These are phyloP conservation scores for Drosophila anomelani DNA, from an alignment of 2,888 invertebrate species.

Conservation along the genomic window DNA sequence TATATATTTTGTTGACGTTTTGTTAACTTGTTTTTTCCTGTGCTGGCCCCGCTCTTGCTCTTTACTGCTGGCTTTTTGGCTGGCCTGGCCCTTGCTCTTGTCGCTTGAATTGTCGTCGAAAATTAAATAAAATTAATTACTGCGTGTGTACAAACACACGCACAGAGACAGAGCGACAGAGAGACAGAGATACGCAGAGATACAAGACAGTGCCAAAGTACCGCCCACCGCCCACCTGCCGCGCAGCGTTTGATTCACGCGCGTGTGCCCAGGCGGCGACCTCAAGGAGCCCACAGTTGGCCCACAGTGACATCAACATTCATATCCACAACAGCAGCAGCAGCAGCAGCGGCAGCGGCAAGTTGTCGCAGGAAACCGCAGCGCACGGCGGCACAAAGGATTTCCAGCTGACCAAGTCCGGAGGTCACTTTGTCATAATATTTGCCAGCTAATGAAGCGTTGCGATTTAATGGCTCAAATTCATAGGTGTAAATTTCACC, in stretches of 20 bases:
- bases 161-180: neutral
- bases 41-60: too few species aligned
- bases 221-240: slow-evolving; percentile 18
- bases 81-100: slow-evolving; percentile 48
- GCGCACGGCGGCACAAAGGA: slow-evolving; percentile 16
- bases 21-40: slow-evolving; percentile 80
- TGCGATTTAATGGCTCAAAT: neutral
- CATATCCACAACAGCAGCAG: neutral
- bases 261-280: slow-evolving; percentile 58
- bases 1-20: slow-evolving; percentile 63
- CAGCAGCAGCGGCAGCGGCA: neutral
- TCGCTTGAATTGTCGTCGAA: slow-evolving; percentile 76
- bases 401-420: slow-evolving; percentile 22
- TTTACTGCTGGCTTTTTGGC: slow-evolving; percentile 19
- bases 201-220: slow-evolving; percentile 5
- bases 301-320: slow-evolving; percentile 45
- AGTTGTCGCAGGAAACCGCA: slow-evolving; percentile 17
- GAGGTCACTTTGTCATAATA: slow-evolving; percentile 28
- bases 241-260: slow-evolving; percentile 58
- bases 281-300: slow-evolving; percentile 32
- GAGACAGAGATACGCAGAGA: slow-evolving; percentile 10
- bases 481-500: neutral
- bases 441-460: slow-evolving; percentile 18
- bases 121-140: slow-evolving; percentile 79
- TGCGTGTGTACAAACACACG: slow-evolving; percentile 61